Evolutionary conservation across 2,797 vertebrate species (phyloP), one percentile per base, ranked within the genome.

Genomic region (Channallabes apus): DNA sequence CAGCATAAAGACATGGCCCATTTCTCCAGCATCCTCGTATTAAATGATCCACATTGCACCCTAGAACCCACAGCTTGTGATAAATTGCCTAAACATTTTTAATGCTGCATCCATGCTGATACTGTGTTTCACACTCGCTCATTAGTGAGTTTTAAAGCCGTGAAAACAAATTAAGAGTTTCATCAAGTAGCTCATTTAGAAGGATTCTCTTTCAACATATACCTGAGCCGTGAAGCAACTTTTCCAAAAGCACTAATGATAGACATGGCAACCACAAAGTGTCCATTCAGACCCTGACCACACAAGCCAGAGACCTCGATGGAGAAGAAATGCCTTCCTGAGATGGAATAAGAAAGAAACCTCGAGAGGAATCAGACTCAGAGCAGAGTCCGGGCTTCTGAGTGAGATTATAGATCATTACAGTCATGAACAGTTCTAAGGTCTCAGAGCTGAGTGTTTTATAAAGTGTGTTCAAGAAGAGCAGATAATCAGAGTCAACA

Each of bases 21-120:
- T 85, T 87, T 86, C 86, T 86, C 67, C 76, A 11, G 86, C 68
- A 38, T 84, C 73, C 58, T 88, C 69, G 12, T 62, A 82, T 88
- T 89, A 81, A 85, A 88, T 80, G 4, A 3, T 46, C 46, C n/a
- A 51, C n/a, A 20, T 75, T 11, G 29, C 17, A 0, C 51, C 1
- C 38, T 62, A 58, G 77, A 76, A 67, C 41, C 82, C 27, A 0
- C n/a, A 41, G 62, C 27, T 7, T 1, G 35, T 41, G 62, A 83
- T 59, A 72, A 72, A 82, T 79, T n/a, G 59, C 69, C 51, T 84
- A 79, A 82, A 85, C 56, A 15, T 67, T 59, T 68, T 58, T 51
- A 82, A 84, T 80, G 79, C 32, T 14, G 22, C 24, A 46, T 38
- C 35, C n/a, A n/a, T n/a, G n/a, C n/a, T n/a, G n/a, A n/a, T n/a